phyloP scores from a whole-genome alignment of 2,113 vertebrate species.

The Acrocephalus arundinaceus region DNA sequence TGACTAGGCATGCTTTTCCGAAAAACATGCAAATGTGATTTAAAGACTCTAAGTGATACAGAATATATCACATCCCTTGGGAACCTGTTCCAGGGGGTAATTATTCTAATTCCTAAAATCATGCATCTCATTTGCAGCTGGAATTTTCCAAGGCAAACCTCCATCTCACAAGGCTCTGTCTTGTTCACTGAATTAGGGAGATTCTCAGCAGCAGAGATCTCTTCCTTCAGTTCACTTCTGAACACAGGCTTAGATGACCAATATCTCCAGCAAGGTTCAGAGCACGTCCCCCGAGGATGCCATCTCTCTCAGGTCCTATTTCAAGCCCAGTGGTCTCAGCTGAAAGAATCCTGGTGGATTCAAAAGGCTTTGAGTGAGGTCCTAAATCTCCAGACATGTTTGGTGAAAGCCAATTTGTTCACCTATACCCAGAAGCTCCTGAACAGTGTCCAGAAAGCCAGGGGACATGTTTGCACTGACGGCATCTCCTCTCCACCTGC shows the following conservation, averaged over 20 bases:
- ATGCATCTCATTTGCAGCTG: conserved; percentile 51
- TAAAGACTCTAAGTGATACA: conserved; percentile 59
- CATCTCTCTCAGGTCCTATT: not conserved
- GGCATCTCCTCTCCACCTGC: not conserved
- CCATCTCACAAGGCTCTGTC: not conserved
- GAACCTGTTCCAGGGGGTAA: conserved; percentile 56
- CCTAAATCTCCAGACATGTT: not conserved
- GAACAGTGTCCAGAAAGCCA: not conserved
- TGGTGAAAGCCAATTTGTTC: not conserved
- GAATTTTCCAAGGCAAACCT: conserved; percentile 52
- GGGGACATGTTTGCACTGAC: not conserved
- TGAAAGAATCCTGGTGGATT: not conserved
- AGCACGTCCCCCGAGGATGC: not conserved
- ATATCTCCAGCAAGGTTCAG: not conserved
- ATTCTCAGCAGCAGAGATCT: not conserved
- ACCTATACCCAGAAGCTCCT: not conserved
- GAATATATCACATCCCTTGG: conserved; percentile 56
- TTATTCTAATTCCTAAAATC: conserved; percentile 67
- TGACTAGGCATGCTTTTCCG: not conserved
- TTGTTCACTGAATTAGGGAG: not conserved
- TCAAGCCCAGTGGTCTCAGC: not conserved
- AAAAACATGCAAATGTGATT: conserved; percentile 62
- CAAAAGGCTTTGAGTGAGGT: not conserved
- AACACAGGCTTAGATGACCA: not conserved
- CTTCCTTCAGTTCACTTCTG: not conserved